These are phyloP conservation scores for Molorchus minor DNA, from an alignment of 2,888 invertebrate genomes.

Conservation along the genomic window DNA sequence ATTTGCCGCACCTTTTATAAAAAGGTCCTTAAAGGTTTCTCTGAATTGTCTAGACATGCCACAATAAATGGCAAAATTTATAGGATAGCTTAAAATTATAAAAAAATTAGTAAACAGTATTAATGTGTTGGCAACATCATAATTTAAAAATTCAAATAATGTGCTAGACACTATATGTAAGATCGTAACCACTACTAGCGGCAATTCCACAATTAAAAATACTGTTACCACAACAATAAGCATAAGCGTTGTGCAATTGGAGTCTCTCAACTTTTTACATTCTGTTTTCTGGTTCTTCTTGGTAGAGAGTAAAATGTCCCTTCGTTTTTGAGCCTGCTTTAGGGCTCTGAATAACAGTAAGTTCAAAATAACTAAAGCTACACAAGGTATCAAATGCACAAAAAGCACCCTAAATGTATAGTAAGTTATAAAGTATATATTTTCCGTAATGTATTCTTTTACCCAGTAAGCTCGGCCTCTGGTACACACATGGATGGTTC, in stretches of 20 bases:
- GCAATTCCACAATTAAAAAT: slow-evolving; percentile 84
- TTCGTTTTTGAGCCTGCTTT: slow-evolving; percentile 76
- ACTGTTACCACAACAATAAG: slow-evolving; percentile 87
- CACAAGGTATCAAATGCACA: slow-evolving; percentile 92
- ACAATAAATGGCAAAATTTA: slow-evolving; percentile 95
- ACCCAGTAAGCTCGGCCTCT: slow-evolving; percentile 78
- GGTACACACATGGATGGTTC: slow-evolving; percentile 73
- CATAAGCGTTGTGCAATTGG: slow-evolving; percentile 89
- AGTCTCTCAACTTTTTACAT: slow-evolving; percentile 79
- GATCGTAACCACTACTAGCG: slow-evolving; percentile 82
- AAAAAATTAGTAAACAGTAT: slow-evolving; percentile 90
- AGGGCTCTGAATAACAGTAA: slow-evolving; percentile 86
- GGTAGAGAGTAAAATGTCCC: slow-evolving; percentile 56
- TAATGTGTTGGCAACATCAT: slow-evolving; percentile 79
- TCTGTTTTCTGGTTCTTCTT: slow-evolving; percentile 72
- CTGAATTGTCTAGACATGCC: slow-evolving; percentile 95
- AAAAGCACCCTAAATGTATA: slow-evolving; percentile 88
- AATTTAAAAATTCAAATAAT: slow-evolving; percentile 74
- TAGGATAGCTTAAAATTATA: slow-evolving; percentile 89
- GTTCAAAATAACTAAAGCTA: slow-evolving; percentile 87
- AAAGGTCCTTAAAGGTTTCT: slow-evolving; percentile 89
- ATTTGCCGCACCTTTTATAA: slow-evolving; percentile 70
- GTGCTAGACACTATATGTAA: slow-evolving; percentile 84
- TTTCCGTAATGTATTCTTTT: slow-evolving; percentile 69
- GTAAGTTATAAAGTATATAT: slow-evolving; percentile 84